phyloP scores from a whole-genome alignment of 1,140 invertebrate genomes.

The Telenomus remus region DNA sequence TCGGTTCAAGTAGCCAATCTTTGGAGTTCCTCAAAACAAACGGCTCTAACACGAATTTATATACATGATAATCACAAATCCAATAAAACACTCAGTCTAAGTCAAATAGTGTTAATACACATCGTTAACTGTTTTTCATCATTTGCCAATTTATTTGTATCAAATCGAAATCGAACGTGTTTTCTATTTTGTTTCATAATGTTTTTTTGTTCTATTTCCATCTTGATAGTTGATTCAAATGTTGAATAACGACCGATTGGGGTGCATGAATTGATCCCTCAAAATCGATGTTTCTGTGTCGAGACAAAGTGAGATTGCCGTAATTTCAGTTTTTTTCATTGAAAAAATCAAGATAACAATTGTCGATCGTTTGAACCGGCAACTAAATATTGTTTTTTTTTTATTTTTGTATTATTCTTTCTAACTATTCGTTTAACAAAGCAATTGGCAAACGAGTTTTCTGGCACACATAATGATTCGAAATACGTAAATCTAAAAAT shows the following conservation, averaged over 20 bases:
- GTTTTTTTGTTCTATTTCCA: too few relatives aligned
- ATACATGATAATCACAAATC: slow-evolving; percentile 28
- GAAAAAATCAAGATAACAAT: too few relatives aligned
- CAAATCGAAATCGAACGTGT: background rate
- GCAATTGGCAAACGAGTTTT: slow-evolving; percentile 1
- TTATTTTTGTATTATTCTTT: background rate
- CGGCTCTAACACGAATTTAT: slow-evolving; percentile 21
- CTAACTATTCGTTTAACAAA: background rate
- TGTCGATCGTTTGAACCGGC: too few relatives aligned
- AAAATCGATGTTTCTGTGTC: too few relatives aligned
- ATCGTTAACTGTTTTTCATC: slow-evolving; percentile 7
- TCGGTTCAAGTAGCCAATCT: too few relatives aligned
- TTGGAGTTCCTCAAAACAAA: slow-evolving; percentile 22
- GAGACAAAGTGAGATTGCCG: too few relatives aligned
- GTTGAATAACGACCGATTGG: background rate
- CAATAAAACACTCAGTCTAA: slow-evolving; percentile 25
- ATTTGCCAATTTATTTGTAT: slow-evolving; percentile 3
- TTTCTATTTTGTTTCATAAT: too few relatives aligned
- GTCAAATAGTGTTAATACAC: slow-evolving; percentile 25
- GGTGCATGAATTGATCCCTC: too few relatives aligned
- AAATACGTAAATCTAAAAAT: background rate
- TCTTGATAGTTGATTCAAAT: too few relatives aligned
- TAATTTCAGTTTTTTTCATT: too few relatives aligned
- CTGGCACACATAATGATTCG: background rate
- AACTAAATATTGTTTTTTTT: slow-evolving; percentile 1